Base-by-base conservation (phyloP, 92 coral and sea anemone genomes). In the Virgularia gustaviana region DNA sequence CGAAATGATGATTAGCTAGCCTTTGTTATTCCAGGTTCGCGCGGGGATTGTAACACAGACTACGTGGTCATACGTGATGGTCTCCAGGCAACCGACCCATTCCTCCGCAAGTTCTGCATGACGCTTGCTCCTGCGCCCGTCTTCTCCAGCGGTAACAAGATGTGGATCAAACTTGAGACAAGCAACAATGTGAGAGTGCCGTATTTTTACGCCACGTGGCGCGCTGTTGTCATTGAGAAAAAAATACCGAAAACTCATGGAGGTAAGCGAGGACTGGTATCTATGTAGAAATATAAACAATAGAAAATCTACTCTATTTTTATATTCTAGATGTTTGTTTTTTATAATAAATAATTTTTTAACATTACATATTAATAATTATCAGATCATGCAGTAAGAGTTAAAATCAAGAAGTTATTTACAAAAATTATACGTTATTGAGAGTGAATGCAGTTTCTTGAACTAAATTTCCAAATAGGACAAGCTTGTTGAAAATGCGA, bases 21-120 rank as follows among this genome's bases (percentile, higher is more conserved):
- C n/a, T n/a, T n/a, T n/a, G 29, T 60, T 60, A 4, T 19, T 30
- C 36, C 9, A 25, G 74, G 33, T 32, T 8, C 59, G 29, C 29
- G 59, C 30, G 19, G 58, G 0, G 33, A 43, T 13, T 67, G 74
- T 32, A 13, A 59, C 31, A 25, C 74, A 29, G 74, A 67, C 49
- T 67, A 67, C 59, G 74, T 67, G 41, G 34, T 37, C 3, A 15
- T 67, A 47, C 74, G 58, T 4, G 74, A 67, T n/a, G 74, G 74
- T 8, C 38, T 36, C 4, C 24, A 45, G 6, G 4, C 25, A 33
- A 45, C 58, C 9, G 45, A 57, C 13, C 74, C 35, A 9, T n/a
- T 67, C 9, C 16, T 67, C 52, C 29, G 53, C 13, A 12, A 51
- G 0, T 53, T 45, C 39, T 67, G 74, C 34, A 53, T 43, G n/a